Evolutionary conservation across 1,140 invertebrate species (phyloP).

Genomic region (Linepithema humile): DNA sequence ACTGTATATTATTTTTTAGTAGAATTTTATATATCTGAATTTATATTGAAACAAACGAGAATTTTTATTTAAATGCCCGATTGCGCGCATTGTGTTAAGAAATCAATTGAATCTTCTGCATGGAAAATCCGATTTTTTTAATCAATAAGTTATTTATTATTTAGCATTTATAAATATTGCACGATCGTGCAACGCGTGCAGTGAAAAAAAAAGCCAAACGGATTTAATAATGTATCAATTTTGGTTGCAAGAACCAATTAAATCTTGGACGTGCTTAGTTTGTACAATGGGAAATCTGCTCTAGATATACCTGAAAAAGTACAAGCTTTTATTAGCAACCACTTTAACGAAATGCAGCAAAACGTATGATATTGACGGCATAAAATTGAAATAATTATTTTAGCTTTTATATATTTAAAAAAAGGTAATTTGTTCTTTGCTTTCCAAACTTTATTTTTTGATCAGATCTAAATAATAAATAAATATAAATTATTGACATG

Average conservation of each 20-base stretch:
- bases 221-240: slow-evolving; percentile 45
- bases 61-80: not conserved
- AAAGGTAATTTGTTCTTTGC: not conserved
- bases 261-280: slow-evolving; percentile 28
- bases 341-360: slow-evolving; percentile 14
- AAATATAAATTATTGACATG: slow-evolving; percentile 2
- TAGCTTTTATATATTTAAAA: not conserved
- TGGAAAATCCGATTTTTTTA: not conserved
- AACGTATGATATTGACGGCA: slow-evolving; percentile 23
- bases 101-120: not conserved
- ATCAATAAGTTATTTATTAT: slow-evolving; percentile 25
- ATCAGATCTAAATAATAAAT: slow-evolving; percentile 3
- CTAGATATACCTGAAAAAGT: slow-evolving; percentile 21
- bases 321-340: slow-evolving; percentile 26
- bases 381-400: slow-evolving; percentile 18
- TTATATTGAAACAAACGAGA: not conserved
- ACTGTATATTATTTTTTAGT: not conserved
- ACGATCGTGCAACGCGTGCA: not conserved
- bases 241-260: slow-evolving; percentile 47
- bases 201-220: slow-evolving; percentile 5
- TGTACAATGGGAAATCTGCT: not conserved
- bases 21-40: not conserved
- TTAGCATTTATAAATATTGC: slow-evolving; percentile 16
- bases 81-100: not conserved
- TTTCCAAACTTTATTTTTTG: slow-evolving; percentile 8